Base-by-base conservation (phyloP, 2,113 vertebrate species). In the Etheostoma spectabile region DNA sequence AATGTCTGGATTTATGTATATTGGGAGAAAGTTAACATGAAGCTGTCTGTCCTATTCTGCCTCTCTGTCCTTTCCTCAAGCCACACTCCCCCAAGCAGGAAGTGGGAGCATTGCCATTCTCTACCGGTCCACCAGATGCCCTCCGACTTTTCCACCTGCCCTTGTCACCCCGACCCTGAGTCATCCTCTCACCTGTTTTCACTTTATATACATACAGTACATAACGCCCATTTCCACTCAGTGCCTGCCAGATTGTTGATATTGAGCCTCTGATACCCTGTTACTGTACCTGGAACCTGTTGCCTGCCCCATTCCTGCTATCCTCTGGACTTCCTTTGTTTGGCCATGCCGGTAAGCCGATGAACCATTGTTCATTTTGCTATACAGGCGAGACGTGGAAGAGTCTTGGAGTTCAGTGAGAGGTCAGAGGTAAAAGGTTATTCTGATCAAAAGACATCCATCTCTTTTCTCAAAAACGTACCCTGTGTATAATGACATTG, bases 131-230 rank as follows among this genome's bases (percentile, higher is more conserved):
- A 42, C 35, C 30, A 22, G 61, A 22, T 45, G 61, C 38, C 42
- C 62, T 45, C 21, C 16, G 53, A 56, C 30, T 61, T 61, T 61
- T 21, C 38, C 42, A 64, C 21, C 62, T 63, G 61, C 61, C 38
- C 61, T 13, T 8, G 38, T 22, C 33, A 22, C 38, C 38, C 21
- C 8, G 38, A 42, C 12, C 6, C 35, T 63, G 21, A 14, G n/a
- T 27, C 13, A 14, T 38, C n/a, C 46, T 14, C 62, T 46, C 62
- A 64, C 42, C 63, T 49, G 22, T 65, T 27, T 65, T 15, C 22
- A 27, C 45, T 49, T 46, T 62, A 30, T 30, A 30, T 30, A 30
- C 30, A 38, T 10, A 38, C 35, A 38, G 35, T 38, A n/a, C 7
- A 42, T n/a, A n/a, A 63, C 13, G 33, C 5, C 21, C 19, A 7